Evolutionary conservation across 30 jellyfish, hydroid and myxozoan species (phyloP), one percentile per base, ranked within the genome.

Genomic region (Chrysaora quinquecirrha): DNA sequence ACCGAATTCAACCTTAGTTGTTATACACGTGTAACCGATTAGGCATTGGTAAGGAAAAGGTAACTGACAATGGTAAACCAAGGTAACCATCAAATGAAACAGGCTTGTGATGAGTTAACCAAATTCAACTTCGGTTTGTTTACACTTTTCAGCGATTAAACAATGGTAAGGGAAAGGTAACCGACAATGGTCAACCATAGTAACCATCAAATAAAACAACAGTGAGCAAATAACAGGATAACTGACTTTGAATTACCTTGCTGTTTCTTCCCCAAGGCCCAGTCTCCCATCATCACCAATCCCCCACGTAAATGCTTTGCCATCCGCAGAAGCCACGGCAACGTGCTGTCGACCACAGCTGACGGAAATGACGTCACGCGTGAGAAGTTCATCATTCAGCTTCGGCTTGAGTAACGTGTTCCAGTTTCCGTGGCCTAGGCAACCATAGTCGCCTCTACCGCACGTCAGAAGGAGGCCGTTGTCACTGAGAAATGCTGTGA

Each of bases 361-460:
- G 56, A 91, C 84, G 16, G 98, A 82, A 9, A 75, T 89, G 71
- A 91, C 73, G 76, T 91, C 94, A 19, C 88, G 80, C 23, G 96
- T 86, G 73, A 91, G 49, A 32, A 91, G 78, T 20, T 78, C 95
- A 31, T 91, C 98, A 52, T 85, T 87, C 73, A 91, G 87, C 56
- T 91, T 91, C 54, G 98, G 98, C 22, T 84, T 83, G 21, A 48
- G 21, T 1, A 79, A 21, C 29, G 83, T 76, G n/a, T 21, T 23
- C 98, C 94, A 78, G 76, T 79, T 95, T 10, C 93, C 95, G 74
- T 91, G 98, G 54, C 98, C 98, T 25, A 91, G 86, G 71, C 96
- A 91, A 18, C 98, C 98, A 65, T 60, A 76, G 82, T 75, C 94
- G 23, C 98, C 98, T 50, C 84, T 94, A 24, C 98, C 98, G 52